phyloP scores from a whole-genome alignment of 1,140 invertebrate genomes.

The Helicoverpa armigera region DNA sequence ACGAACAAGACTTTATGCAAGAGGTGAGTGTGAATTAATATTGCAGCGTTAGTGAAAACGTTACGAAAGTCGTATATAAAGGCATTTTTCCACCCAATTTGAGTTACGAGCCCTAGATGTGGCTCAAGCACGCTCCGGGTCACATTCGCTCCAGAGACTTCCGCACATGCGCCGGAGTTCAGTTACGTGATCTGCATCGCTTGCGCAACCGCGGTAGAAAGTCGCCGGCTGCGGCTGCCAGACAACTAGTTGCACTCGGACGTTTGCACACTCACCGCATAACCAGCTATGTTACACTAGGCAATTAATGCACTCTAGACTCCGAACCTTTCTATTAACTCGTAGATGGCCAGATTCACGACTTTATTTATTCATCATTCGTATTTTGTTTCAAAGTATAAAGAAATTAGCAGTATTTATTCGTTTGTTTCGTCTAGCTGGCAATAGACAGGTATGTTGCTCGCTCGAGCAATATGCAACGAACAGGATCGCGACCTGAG shows the following conservation, averaged over 20 bases:
- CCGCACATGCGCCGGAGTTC: slow-evolving; percentile 78
- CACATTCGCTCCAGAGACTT: slow-evolving; percentile 81
- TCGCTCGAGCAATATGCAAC: slow-evolving; percentile 30
- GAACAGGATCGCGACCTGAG: slow-evolving; percentile 16
- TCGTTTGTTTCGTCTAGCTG: not conserved
- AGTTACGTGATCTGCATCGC: slow-evolving; percentile 84
- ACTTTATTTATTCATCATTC: slow-evolving; percentile 53
- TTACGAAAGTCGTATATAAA: slow-evolving; percentile 33
- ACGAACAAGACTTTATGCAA: slow-evolving; percentile 91
- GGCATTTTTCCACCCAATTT: slow-evolving; percentile 34
- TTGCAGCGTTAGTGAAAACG: not conserved
- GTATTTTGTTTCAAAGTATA: not conserved
- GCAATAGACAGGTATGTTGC: not conserved
- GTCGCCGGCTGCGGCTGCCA: slow-evolving; percentile 67
- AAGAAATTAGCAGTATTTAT: slow-evolving; percentile 6
- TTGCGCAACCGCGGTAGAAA: slow-evolving; percentile 84
- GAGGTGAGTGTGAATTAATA: slow-evolving; percentile 87
- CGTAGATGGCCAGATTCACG: slow-evolving; percentile 41
- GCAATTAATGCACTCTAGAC: slow-evolving; percentile 68
- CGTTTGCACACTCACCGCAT: slow-evolving; percentile 69
- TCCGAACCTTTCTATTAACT: slow-evolving; percentile 63
- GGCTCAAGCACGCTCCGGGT: slow-evolving; percentile 61
- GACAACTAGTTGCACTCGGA: slow-evolving; percentile 76
- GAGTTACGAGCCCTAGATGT: slow-evolving; percentile 51
- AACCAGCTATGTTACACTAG: slow-evolving; percentile 72